Base-by-base conservation (phyloP, 2,113 vertebrate species). In the Halichoeres trimaculatus region DNA sequence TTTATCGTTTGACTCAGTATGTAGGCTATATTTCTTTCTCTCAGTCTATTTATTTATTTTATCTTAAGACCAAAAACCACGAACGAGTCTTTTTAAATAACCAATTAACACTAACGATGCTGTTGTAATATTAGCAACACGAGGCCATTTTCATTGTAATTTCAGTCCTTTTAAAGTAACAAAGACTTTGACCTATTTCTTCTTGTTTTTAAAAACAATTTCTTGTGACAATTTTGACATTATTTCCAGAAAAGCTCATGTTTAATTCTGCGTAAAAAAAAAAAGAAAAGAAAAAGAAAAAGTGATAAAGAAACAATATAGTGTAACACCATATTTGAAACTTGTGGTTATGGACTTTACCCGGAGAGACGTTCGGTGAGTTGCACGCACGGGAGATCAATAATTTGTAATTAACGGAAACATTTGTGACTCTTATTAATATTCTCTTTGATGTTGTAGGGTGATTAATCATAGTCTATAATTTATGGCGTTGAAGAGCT, bases 361-460 rank as follows among this genome's bases (percentile, higher is more conserved):
- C 86, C 76, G 56, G 11, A 8, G 80, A 67, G 82, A 83, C 86
- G 54, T 26, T 62, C 48, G 45, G n/a, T 36, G 75, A 50, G 26
- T 45, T 53, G 35, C 26, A 60, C 68, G 68, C 26, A 56, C 22
- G 75, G 59, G n/a, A 75, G 78, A 84, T 74, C 72, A 66, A 85
- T 41, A 76, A 36, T 70, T 30, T 43, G 56, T 69, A 76, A 38
- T 53, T 55, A 56, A 58, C 50, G 64, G 70, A 73, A 81, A 65
- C 58, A 51, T 81, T 70, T 56, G 54, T 65, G 71, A 47, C 74
- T 24, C 35, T 63, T 16, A 87, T 90, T 71, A 86, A 90, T 88
- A 89, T 89, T 92, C 87, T 55, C 86, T 91, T 89, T 92, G 85
- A 89, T 84, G 69, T 23, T 14, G 62, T 69, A 61, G 57, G 12